These are phyloP conservation scores for Philaethria dido DNA, from an alignment of 2,888 invertebrate species.

Conservation along the genomic window DNA sequence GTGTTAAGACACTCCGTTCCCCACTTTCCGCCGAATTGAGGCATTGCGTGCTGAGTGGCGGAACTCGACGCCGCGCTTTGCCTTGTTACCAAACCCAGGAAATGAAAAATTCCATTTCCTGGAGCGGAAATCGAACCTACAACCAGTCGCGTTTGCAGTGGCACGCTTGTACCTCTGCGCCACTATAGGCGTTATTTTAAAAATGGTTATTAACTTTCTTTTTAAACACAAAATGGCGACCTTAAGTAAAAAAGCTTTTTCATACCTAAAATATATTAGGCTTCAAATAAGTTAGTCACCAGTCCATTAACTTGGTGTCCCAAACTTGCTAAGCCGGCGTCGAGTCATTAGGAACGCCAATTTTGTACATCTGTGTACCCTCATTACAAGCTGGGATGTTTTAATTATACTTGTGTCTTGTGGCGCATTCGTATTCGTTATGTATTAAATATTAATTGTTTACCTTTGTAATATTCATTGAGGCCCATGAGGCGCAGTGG, in stretches of 20 bases:
- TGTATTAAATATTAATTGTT: background rate
- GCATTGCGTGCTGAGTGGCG: no score
- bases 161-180: no score
- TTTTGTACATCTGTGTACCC: conserved; percentile 28
- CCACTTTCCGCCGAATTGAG: no score
- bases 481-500: no score
- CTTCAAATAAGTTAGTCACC: conserved; percentile 18
- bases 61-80: no score
- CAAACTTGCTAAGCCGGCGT: conserved; percentile 17
- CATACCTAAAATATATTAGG: conserved; percentile 18
- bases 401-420: background rate
- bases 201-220: conserved; percentile 3
- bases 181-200: no score
- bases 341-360: conserved; percentile 17
- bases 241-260: conserved; percentile 18
- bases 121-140: no score
- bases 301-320: conserved; percentile 23
- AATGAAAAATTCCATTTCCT: no score
- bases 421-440: conserved; percentile 6
- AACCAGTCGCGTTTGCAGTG: no score
- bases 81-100: no score
- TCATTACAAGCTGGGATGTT: conserved; percentile 2
- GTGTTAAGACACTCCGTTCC: no score
- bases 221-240: background rate
- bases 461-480: no score